Evolutionary conservation across 2,113 vertebrate genomes (phyloP).

Genomic region (Triplophysa dalaica): DNA sequence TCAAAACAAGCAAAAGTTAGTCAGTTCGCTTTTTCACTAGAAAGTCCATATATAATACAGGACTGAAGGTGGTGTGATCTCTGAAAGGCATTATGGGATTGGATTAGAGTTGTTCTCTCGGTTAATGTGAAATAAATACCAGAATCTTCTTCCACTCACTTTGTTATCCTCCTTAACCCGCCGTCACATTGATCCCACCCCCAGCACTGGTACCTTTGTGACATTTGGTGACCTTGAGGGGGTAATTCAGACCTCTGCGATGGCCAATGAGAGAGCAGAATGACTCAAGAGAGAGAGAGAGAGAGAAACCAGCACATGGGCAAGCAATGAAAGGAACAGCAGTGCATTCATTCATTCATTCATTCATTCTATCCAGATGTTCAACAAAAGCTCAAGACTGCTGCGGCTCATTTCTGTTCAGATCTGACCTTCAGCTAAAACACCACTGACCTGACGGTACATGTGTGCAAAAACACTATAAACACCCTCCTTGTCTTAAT

Average conservation of each 20-base stretch:
- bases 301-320: constrained; percentile 50
- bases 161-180: constrained; percentile 52
- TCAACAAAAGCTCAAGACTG: constrained; percentile 52
- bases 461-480: constrained; percentile 36
- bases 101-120: constrained; percentile 49
- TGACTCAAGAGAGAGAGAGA: too few species aligned
- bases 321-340: constrained; percentile 53
- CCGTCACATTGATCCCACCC: constrained; percentile 59
- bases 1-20: too few species aligned
- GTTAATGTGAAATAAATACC: constrained; percentile 53
- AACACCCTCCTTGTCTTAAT: constrained; percentile 32
- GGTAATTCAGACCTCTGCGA: constrained; percentile 63
- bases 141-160: constrained; percentile 27
- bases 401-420: constrained; percentile 46
- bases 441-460: constrained; percentile 17
- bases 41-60: constrained; percentile 22
- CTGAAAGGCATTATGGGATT: constrained; percentile 46
- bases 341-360: constrained; percentile 16
- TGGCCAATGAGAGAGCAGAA: constrained; percentile 57
- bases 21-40: background rate
- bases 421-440: constrained; percentile 65
- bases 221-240: constrained; percentile 50
- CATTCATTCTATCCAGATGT: constrained; percentile 45
- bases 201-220: constrained; percentile 54
- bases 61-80: constrained; percentile 48